A percentile compares a stretch with the other conserved stretches of the same genome.
phyloP scores from a whole-genome alignment of 2,113 vertebrate genomes.

The Craseonycteris thonglongyai region DNA sequence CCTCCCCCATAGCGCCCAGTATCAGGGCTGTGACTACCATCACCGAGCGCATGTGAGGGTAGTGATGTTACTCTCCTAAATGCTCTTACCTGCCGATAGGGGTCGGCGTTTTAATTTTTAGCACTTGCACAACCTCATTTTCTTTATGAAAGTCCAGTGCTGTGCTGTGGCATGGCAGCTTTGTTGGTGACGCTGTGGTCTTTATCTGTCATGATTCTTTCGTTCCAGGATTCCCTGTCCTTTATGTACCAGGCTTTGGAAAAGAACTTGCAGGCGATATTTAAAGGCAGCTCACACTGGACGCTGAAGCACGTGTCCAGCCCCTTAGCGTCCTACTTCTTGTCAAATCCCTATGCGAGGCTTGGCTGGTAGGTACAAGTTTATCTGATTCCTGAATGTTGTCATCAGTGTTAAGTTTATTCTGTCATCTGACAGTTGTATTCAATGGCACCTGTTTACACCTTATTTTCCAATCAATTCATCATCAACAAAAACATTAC shows the following conservation, averaged over 20 bases:
- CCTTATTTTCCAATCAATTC: background rate
- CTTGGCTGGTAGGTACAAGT: constrained; percentile 80
- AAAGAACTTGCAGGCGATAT: constrained; percentile 21
- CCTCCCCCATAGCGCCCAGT: fast-evolving
- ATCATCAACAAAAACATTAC: background rate
- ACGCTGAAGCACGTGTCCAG: constrained; percentile 67
- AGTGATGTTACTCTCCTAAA: background rate
- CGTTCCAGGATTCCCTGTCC: constrained; percentile 74
- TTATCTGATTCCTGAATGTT: background rate
- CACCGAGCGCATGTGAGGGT: fast-evolving
- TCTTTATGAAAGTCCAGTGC: background rate
- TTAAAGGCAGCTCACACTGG: constrained; percentile 1
- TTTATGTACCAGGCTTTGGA: constrained; percentile 66
- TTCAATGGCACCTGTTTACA: background rate
- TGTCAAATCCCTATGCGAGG: constrained; percentile 76
- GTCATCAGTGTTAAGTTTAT: too few relatives aligned
- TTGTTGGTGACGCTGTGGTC: background rate
- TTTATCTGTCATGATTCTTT: background rate
- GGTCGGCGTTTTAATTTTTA: background rate
- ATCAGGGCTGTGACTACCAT: fast-evolving
- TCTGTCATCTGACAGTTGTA: background rate
- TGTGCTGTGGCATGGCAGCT: background rate
- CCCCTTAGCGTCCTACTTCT: constrained; percentile 76
- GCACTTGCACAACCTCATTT: background rate
- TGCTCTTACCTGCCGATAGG: background rate